phyloP scores from a whole-genome alignment of 2,888 invertebrate genomes.

The Dusona sp. region DNA sequence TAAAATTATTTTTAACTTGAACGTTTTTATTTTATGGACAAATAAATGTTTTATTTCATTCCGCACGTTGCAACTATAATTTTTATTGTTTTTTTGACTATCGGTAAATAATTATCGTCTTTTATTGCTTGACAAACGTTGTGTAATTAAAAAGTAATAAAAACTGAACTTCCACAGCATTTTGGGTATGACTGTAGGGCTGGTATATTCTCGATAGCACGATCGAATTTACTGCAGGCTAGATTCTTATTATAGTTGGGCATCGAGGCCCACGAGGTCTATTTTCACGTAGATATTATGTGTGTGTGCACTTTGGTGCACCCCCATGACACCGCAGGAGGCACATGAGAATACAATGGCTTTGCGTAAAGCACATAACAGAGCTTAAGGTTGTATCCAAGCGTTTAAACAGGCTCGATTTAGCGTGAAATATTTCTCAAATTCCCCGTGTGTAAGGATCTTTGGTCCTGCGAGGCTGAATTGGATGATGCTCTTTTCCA shows the following conservation, averaged over 20 bases:
- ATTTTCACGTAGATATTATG: neutral
- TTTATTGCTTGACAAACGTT: neutral
- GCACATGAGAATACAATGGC: constrained; percentile 73
- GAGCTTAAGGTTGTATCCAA: constrained; percentile 29
- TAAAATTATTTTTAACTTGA: neutral
- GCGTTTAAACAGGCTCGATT: constrained; percentile 75
- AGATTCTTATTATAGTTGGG: constrained; percentile 57
- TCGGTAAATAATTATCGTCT: neutral
- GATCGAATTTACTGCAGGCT: constrained; percentile 13
- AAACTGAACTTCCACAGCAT: neutral
- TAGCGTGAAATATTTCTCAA: constrained; percentile 75
- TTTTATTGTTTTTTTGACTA: neutral
- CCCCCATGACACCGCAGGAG: constrained; percentile 81
- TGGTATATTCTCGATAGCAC: neutral
- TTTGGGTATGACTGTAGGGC: constrained; percentile 12
- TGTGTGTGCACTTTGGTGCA: constrained; percentile 42
- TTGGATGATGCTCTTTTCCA: constrained; percentile 75
- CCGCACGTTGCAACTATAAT: neutral
- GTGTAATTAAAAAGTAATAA: neutral
- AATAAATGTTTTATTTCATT: neutral
- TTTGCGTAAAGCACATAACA: constrained; percentile 71
- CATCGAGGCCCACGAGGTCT: constrained; percentile 50
- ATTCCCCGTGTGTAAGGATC: constrained; percentile 1
- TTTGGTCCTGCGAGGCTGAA: constrained; percentile 14
- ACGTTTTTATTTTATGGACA: neutral